Base-by-base conservation (phyloP, 35 echinoderm and acorn worm genomes). In the Patiria miniata region DNA sequence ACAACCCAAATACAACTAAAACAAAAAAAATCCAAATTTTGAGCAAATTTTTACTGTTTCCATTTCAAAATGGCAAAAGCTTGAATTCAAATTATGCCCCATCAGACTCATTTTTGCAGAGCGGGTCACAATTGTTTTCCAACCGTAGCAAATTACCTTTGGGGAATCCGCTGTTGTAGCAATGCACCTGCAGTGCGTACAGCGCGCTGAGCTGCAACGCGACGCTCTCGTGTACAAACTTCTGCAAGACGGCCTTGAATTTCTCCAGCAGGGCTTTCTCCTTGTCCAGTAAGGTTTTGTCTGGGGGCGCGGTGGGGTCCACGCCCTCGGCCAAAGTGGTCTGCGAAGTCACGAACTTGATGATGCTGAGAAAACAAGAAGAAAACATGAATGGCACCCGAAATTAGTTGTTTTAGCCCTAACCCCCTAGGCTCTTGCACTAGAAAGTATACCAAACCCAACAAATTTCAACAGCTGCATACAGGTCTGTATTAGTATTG, bases 181-280 rank as follows among this genome's bases (percentile, higher is more conserved):
- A 94, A 68, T 93, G 96, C 16, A 88, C 89, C 83, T 99, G 96
- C 55, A 99, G 51, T 26, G 96, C 92, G 69, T 99, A 99, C 18
- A 99, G 89, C 26, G 92, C 96, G 69, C 90, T 88, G 22, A 99
- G 86, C 88, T 99, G 96, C 9, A 92, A 52, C 12, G 82, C 80
- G 5, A 86, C 79, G 52, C 91, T 91, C 79, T 94, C 96, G 39
- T 99, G 96, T 44, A 99, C 83, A 83, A 94, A 99, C 86, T 91
- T 91, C 52, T 94, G 78, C 51, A 99, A 77, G 15, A 99, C 89
- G 1, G 96, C 89, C 38, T 87, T 89, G 58, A 99, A 94, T 58
- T 92, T 99, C 36, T 94, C 86, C 50, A 99, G 89, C 59, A 94
- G 89, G 34, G 10, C 40, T 32, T 83, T 89, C 79, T 99, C 96